Evolutionary conservation across 2,113 vertebrate genomes (phyloP), one percentile per base, ranked within the genome.

Genomic region (Caretta caretta): DNA sequence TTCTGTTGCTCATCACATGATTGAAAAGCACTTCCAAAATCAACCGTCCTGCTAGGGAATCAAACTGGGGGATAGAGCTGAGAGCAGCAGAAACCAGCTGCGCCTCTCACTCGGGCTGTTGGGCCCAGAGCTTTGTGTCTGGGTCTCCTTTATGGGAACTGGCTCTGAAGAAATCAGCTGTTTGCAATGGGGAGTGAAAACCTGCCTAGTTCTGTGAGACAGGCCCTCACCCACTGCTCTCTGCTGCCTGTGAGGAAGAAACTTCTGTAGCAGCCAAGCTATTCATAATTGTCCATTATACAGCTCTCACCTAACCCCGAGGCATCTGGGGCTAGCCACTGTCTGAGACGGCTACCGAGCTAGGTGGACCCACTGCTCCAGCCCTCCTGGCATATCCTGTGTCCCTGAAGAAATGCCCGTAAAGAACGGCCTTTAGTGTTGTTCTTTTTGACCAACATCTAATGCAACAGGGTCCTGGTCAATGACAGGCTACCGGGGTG

Each of bases 341-440:
- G 31, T 24, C 69, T 13, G 42, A 46, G 42, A 46, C 38, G 42
- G 42, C 35, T 38, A 20, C 65, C 16, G 1, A 69, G 65, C 65
- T 2, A 69, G 65, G 17, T 4, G 31, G 31, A 62, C 8, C 31
- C 62, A 65, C 31, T 7, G 59, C 13, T 35, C 14, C 59, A 16
- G 29, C 95, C 75, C n/a, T 46, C 92, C 81, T 1, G 17, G 59
- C 17, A 16, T 87, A 95, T 92, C 96, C 93, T 93, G 57, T 3
- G 87, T 92, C 94, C 95, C 87, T 14, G 92, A 8, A 3, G 4
- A 5, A 4, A 78, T 97, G 96, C 97, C 96, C 96, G 95, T 97
- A 96, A 31, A 42, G 42, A 16, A 17, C 31, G 7, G 59, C 29
- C 29, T 3, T 31, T 14, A 14, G 13, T 62, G 22, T 8, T 62